These are phyloP conservation scores for Drosophila kanekoi DNA, from an alignment of 2,888 invertebrate genomes.

Conservation along the genomic window DNA sequence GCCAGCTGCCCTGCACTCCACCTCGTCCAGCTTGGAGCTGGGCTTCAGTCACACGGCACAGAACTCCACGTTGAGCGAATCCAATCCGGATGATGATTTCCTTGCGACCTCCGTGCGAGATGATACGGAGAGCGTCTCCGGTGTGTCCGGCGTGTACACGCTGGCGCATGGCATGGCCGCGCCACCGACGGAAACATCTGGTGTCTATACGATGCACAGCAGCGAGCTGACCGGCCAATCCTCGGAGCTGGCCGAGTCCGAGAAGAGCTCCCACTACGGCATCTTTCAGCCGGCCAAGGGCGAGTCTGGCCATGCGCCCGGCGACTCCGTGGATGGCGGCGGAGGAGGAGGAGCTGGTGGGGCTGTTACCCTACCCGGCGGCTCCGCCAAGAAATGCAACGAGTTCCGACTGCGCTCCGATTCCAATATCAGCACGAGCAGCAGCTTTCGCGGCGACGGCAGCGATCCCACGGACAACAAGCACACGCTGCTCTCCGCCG, in stretches of 20 bases:
- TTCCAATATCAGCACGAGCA: slow-evolving; percentile 91
- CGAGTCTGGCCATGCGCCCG: slow-evolving; percentile 36
- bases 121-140: slow-evolving; percentile 86
- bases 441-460: slow-evolving; percentile 94
- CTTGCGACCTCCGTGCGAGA: slow-evolving; percentile 75
- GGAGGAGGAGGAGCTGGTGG: slow-evolving; percentile 86
- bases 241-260: slow-evolving; percentile 87
- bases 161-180: slow-evolving; percentile 86
- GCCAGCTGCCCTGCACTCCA: slow-evolving; percentile 88
- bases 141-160: slow-evolving; percentile 88
- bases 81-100: slow-evolving; percentile 87
- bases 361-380: slow-evolving; percentile 47
- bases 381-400: slow-evolving; percentile 61
- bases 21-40: slow-evolving; percentile 92
- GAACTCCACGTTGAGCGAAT: slow-evolving; percentile 92
- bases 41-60: slow-evolving; percentile 95
- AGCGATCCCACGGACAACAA: slow-evolving; percentile 93
- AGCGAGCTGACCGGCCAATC: slow-evolving; percentile 87
- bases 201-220: slow-evolving; percentile 93
- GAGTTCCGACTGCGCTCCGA: slow-evolving; percentile 90
- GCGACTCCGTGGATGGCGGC: slow-evolving; percentile 87
- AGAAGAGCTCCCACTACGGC: slow-evolving; percentile 87
- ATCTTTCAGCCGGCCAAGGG: slow-evolving; percentile 86
- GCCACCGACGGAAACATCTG: slow-evolving; percentile 93
- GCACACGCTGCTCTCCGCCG: slow-evolving; percentile 91